Evolutionary conservation across 64 coral and sea anemone genomes (phyloP).

Genomic region (Actinia equina): DNA sequence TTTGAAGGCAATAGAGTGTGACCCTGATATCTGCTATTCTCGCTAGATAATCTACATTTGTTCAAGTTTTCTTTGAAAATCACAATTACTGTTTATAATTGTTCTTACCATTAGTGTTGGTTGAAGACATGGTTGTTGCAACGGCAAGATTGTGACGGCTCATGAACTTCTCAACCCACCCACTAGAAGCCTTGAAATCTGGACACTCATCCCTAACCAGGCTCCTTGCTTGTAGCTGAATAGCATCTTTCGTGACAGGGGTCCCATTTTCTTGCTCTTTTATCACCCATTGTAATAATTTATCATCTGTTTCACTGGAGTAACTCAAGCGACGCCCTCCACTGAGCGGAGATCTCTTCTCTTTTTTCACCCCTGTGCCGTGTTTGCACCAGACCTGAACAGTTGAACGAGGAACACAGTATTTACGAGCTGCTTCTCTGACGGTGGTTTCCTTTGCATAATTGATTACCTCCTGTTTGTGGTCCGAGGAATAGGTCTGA

Average conservation of each 20-base stretch:
- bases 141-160: constrained; percentile 82
- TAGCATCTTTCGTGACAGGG: constrained; percentile 95
- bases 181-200: constrained; percentile 97
- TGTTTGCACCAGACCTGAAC: constrained; percentile 92
- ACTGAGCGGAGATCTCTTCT: constrained; percentile 68
- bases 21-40: too few species aligned
- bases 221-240: constrained; percentile 69
- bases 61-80: too few species aligned
- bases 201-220: constrained; percentile 89
- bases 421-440: constrained; percentile 80
- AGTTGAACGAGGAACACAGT: constrained; percentile 83
- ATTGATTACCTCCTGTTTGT: constrained; percentile 91
- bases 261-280: constrained; percentile 83
- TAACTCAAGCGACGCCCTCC: constrained; percentile 91
- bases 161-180: constrained; percentile 98
- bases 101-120: constrained; percentile 8
- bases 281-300: constrained; percentile 89
- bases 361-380: constrained; percentile 50
- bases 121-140: constrained; percentile 82
- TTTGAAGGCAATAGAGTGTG: too few species aligned
- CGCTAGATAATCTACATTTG: too few species aligned
- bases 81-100: too few species aligned
- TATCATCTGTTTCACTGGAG: constrained; percentile 94
- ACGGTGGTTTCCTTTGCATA: constrained; percentile 91
- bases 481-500: constrained; percentile 75